Percentiles rank a stretch among this genome's conserved stretches.
phyloP scores from a whole-genome alignment of 2,888 invertebrate species.

The Volucella inanis region DNA sequence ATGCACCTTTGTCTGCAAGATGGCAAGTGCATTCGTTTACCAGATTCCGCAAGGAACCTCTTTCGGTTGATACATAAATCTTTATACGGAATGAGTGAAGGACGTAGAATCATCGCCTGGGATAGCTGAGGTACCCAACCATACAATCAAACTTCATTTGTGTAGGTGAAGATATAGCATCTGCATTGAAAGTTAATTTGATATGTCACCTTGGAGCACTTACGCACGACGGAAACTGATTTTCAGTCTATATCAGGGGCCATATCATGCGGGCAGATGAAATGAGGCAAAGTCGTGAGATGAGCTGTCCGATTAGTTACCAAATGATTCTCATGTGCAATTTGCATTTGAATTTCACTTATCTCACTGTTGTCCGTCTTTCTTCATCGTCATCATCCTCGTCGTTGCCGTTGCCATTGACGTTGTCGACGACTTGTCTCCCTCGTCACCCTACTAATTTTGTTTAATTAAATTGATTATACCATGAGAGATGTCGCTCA shows the following conservation, averaged over 20 bases:
- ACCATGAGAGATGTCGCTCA: conserved; percentile 58
- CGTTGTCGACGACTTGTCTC: background rate
- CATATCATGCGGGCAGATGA: background rate
- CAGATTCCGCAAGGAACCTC: conserved; percentile 20
- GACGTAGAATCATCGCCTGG: background rate
- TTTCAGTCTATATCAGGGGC: background rate
- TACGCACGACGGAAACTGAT: conserved; percentile 24
- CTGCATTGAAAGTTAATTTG: conserved; percentile 46
- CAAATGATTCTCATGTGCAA: conserved; percentile 38
- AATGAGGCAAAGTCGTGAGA: conserved; percentile 3
- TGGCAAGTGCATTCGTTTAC: conserved; percentile 61
- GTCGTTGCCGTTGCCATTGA: too few species aligned
- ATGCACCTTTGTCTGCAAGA: conserved; percentile 33
- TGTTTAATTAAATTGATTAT: conserved; percentile 59
- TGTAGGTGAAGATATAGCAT: conserved; percentile 14
- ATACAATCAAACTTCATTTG: background rate
- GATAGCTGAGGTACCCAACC: too few species aligned
- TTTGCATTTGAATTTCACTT: conserved; percentile 42
- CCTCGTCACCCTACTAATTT: conserved; percentile 1
- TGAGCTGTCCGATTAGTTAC: background rate
- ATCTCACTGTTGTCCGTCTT: background rate
- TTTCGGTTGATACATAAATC: conserved; percentile 43
- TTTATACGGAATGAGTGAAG: conserved; percentile 11
- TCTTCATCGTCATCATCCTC: background rate
- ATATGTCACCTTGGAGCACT: conserved; percentile 42